phyloP scores from a whole-genome alignment of 1,140 invertebrate genomes.

The Drosophila busckii region DNA sequence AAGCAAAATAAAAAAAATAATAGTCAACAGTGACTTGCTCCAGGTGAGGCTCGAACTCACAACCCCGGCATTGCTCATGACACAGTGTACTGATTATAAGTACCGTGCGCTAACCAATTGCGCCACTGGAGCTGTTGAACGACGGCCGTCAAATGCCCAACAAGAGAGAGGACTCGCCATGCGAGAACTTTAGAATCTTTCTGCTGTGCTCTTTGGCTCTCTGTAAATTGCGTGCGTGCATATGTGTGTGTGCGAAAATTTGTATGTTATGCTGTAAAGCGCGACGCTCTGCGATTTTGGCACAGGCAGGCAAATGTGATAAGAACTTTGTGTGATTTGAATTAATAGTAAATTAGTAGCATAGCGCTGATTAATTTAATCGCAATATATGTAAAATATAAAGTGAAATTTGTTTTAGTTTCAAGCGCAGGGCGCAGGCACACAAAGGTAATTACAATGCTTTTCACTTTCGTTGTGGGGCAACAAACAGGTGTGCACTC shows the following conservation, averaged over 20 bases:
- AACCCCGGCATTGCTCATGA: conserved; percentile 96
- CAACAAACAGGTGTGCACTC: conserved; percentile 71
- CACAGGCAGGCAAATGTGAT: too few species aligned
- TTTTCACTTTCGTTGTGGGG: conserved; percentile 68
- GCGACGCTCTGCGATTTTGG: too few species aligned
- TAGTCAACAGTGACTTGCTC: conserved; percentile 97
- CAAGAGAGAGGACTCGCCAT: conserved; percentile 82
- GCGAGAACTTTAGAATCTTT: conserved; percentile 48
- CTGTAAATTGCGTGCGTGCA: background rate
- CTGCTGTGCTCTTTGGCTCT: conserved; percentile 9
- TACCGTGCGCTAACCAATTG: conserved; percentile 99
- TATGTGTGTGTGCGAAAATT: conserved; percentile 6
- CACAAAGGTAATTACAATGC: conserved; percentile 61
- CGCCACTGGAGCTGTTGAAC: conserved; percentile 97
- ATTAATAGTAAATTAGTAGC: too few species aligned
- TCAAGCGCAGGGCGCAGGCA: conserved; percentile 35
- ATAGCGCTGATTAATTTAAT: too few species aligned
- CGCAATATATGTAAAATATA: conserved; percentile 53
- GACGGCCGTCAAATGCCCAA: conserved; percentile 98
- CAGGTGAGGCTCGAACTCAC: conserved; percentile 98
- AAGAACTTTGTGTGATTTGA: too few species aligned
- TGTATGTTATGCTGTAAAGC: background rate
- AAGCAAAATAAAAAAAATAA: conserved; percentile 99
- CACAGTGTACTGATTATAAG: conserved; percentile 90
- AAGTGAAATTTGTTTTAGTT: conserved; percentile 70